Conservation (phyloP, 1,140 invertebrate genomes). For the Prorops nasuta region DNA sequence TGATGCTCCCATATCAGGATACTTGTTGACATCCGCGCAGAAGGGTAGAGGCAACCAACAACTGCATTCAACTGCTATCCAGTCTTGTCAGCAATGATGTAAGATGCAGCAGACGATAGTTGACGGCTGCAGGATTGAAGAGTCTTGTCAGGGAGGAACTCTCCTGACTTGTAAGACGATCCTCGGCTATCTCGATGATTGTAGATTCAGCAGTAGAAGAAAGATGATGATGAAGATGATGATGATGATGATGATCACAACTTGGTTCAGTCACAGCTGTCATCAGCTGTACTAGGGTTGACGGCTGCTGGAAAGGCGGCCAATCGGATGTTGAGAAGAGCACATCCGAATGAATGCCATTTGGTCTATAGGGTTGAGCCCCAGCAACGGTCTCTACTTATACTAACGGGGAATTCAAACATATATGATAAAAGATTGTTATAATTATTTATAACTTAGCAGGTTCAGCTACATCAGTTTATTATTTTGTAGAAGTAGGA, state of each 20-base stretch:
- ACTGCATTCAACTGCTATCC: too few species aligned
- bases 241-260: slow-evolving; percentile 4
- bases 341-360: slow-evolving; percentile 56
- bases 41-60: too few species aligned
- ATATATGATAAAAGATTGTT: slow-evolving; percentile 49
- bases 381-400: slow-evolving; percentile 58
- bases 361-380: slow-evolving; percentile 55
- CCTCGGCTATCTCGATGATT: slow-evolving; percentile 14
- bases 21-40: too few species aligned
- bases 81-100: too few species aligned
- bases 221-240: slow-evolving; percentile 21
- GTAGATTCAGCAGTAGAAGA: slow-evolving; percentile 26
- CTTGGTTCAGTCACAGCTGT: slow-evolving; percentile 22
- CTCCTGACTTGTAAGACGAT: too few species aligned
- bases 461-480: slow-evolving; percentile 43
- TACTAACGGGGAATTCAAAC: slow-evolving; percentile 59
- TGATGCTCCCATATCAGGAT: too few species aligned
- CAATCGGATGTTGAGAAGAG: slow-evolving; percentile 52
- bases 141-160: too few species aligned
- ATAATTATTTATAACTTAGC: slow-evolving; percentile 30
- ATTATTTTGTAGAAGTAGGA: slow-evolving; percentile 24
- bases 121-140: too few species aligned
- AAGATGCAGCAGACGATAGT: too few species aligned
- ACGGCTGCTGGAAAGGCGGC: slow-evolving; percentile 50
- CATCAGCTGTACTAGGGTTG: slow-evolving; percentile 31